Percentiles rank a stretch among this genome's conserved stretches.
Conservation (phyloP, 2,113 vertebrate species). For the Pterocles gutturalis region DNA sequence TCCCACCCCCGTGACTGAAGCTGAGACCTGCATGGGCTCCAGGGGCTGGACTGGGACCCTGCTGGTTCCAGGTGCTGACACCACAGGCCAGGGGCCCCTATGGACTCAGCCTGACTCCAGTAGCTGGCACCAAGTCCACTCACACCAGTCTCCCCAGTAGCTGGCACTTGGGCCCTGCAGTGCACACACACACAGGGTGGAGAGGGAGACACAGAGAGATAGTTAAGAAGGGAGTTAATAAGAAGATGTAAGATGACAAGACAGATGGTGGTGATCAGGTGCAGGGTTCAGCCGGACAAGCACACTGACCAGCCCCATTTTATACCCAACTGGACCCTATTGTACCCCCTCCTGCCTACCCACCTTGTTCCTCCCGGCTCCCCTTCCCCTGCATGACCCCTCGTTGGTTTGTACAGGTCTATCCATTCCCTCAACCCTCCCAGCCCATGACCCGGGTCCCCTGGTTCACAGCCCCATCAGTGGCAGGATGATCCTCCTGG, state of each 20-base stretch:
- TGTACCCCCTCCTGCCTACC: not conserved
- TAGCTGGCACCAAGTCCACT: not conserved
- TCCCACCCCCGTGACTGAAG: not conserved
- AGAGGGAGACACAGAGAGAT: not conserved
- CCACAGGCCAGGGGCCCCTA: fast-evolving
- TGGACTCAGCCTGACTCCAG: too few relatives aligned
- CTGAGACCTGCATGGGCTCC: not conserved
- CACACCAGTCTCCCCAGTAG: too few relatives aligned
- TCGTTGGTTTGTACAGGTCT: not conserved
- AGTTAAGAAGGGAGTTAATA: not conserved
- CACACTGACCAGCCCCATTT: not conserved
- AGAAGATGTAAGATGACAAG: not conserved
- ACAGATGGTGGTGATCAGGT: not conserved
- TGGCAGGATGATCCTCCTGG: not conserved
- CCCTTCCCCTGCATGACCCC: not conserved
- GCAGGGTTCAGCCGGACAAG: not conserved
- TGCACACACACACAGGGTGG: too few relatives aligned
- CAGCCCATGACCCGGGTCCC: fast-evolving
- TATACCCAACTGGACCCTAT: too few relatives aligned
- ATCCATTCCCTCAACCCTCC: fast-evolving
- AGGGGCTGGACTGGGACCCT: not conserved
- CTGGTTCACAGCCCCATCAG: fast-evolving
- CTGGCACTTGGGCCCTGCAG: not conserved
- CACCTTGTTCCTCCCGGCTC: fast-evolving
- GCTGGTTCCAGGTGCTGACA: not conserved